Percentiles rank a stretch among this genome's conserved stretches.
These are phyloP conservation scores for Pollimyrus isidori DNA, from an alignment of 2,113 vertebrate genomes.

Conservation along the genomic window DNA sequence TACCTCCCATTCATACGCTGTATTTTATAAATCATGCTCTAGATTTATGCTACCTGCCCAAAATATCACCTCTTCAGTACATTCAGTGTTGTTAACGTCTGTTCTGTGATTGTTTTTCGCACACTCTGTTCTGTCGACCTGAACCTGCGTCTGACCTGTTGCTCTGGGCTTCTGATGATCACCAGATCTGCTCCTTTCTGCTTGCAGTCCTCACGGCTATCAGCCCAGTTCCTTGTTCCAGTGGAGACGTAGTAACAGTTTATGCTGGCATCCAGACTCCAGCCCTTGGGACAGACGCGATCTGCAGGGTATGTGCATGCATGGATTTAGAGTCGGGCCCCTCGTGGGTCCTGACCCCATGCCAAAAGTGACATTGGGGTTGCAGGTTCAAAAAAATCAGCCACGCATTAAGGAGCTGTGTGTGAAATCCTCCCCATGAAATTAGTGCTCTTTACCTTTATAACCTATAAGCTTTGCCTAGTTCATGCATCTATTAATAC, in stretches of 20 bases:
- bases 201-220: constrained; percentile 22
- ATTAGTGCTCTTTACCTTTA: background rate
- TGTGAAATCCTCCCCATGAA: background rate
- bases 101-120: background rate
- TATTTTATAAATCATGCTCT: background rate
- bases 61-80: background rate
- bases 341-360: background rate
- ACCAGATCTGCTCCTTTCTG: constrained; percentile 32
- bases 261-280: background rate
- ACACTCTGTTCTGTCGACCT: background rate
- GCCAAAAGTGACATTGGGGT: background rate
- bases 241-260: constrained; percentile 33
- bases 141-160: background rate
- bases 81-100: background rate
- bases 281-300: constrained; percentile 21
- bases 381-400: background rate
- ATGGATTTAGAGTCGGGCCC: background rate
- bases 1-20: background rate
- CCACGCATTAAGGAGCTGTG: background rate
- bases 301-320: background rate
- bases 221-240: background rate
- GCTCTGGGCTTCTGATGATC: constrained; percentile 11
- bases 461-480: background rate
- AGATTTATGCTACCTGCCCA: background rate
- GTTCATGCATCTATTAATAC: background rate